Base-by-base conservation (phyloP, 2,888 invertebrate species). In the Drosophila hamatofila region DNA sequence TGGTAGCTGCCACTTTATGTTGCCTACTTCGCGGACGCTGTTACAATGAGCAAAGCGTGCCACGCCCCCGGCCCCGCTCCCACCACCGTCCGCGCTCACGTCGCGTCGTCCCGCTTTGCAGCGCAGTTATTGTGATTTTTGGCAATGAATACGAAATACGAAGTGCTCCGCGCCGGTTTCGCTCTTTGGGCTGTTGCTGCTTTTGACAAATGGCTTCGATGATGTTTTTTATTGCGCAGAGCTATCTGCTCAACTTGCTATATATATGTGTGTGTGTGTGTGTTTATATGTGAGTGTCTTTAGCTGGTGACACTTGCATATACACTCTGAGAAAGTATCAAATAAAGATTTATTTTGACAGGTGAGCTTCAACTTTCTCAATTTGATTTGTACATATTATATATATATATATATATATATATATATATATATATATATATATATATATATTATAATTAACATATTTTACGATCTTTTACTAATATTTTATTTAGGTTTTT, bases 141-240 rank as follows among this genome's bases (percentile, higher is more conserved):
- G 83, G 86, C 86, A 87, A 86, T 86, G 86, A 86, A 86, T 86
- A 87, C 82, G 77, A 87, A 86, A 86, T 87, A 76, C 71, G 65
- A 57, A 71, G 57, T 64, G 62, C 69, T 67, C 58, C 48, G 48
- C 69, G 57, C 33, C 39, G 56, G n/a, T 23, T 16, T 35, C 35
- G 12, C 9, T 21, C 5, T 21, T 55, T 55, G 27, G 54, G 52
- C 51, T 66, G 75, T 52, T 69, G 71, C 67, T 81, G 80, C 81
- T 84, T 81, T 88, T 86, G 87, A 88, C 87, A 87, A 88, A 87
- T 87, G 84, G 84, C 72, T 78, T 82, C 87, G 86, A 86, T 87
- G 87, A 88, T 88, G 88, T 84, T 87, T 88, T 87, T 87, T 87
- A 87, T 85, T 75, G 79, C 85, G 63, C 76, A 65, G 75, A 80